Percentiles rank a stretch among this genome's conserved stretches.
Conservation (phyloP, 1,140 invertebrate species). For the Acromyrmex echinatior region DNA sequence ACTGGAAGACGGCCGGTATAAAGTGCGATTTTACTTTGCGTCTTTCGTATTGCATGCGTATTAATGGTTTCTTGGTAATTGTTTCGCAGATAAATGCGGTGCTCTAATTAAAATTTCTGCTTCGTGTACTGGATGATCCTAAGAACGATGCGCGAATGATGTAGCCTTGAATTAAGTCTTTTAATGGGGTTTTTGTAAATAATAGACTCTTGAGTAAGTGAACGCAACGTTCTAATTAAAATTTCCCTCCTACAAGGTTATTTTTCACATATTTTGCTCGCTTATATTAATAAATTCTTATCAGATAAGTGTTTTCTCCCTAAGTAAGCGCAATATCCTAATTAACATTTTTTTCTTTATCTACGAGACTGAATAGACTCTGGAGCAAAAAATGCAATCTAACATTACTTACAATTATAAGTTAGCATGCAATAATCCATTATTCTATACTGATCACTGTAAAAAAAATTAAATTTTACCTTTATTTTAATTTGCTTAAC, state of each 20-base stretch:
- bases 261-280: not conserved
- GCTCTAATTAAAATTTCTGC: slow-evolving; percentile 31
- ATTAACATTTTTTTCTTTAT: slow-evolving; percentile 9
- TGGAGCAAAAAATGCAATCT: not conserved
- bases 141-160: not conserved
- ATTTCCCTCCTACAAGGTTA: not conserved
- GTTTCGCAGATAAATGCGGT: not conserved
- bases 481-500: not conserved
- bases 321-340: not conserved
- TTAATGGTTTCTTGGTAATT: not conserved
- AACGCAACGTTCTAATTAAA: slow-evolving; percentile 28
- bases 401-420: not conserved
- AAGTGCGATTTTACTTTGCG: slow-evolving; percentile 16
- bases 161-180: slow-evolving; percentile 37
- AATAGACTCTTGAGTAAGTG: not conserved
- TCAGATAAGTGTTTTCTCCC: not conserved
- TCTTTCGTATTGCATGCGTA: not conserved
- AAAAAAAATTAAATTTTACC: not conserved
- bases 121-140: not conserved
- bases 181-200: slow-evolving; percentile 35
- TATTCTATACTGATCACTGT: not conserved
- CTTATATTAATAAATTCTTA: slow-evolving; percentile 29
- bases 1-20: not conserved
- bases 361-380: not conserved
- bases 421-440: not conserved